Conservation (phyloP, 1,140 invertebrate species). For the Papilio helenus region DNA sequence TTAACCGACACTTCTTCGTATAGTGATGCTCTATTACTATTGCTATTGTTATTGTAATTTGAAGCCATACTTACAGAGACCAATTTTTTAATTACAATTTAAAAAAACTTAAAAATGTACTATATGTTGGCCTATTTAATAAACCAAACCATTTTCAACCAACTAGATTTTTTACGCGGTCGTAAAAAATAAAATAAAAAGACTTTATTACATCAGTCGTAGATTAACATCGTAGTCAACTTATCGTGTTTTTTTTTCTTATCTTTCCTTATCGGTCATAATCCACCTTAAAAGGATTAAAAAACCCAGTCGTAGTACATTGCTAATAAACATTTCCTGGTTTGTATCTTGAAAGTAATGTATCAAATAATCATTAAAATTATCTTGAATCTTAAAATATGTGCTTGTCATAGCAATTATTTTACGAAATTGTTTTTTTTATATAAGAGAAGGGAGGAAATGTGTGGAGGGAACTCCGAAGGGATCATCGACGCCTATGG, state of each 20-base stretch:
- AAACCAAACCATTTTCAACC: background rate
- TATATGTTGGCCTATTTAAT: background rate
- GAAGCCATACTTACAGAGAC: background rate
- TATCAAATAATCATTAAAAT: background rate
- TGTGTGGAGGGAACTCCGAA: too few species aligned
- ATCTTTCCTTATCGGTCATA: constrained; percentile 5
- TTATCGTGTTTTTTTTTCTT: background rate
- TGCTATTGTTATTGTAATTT: background rate
- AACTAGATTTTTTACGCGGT: background rate
- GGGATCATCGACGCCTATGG: too few species aligned
- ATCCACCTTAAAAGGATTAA: background rate
- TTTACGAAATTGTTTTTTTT: background rate
- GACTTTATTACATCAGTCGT: background rate
- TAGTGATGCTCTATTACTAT: background rate
- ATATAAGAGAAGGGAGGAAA: too few species aligned
- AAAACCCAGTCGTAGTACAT: background rate
- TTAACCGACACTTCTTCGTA: background rate
- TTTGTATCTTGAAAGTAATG: background rate
- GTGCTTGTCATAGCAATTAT: background rate
- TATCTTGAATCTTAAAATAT: background rate
- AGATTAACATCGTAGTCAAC: background rate
- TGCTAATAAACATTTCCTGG: background rate
- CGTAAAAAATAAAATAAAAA: background rate
- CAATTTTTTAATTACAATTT: background rate
- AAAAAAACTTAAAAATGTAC: background rate